Evolutionary conservation across 1,140 invertebrate genomes (phyloP).

Genomic region (Cydia splendana): DNA sequence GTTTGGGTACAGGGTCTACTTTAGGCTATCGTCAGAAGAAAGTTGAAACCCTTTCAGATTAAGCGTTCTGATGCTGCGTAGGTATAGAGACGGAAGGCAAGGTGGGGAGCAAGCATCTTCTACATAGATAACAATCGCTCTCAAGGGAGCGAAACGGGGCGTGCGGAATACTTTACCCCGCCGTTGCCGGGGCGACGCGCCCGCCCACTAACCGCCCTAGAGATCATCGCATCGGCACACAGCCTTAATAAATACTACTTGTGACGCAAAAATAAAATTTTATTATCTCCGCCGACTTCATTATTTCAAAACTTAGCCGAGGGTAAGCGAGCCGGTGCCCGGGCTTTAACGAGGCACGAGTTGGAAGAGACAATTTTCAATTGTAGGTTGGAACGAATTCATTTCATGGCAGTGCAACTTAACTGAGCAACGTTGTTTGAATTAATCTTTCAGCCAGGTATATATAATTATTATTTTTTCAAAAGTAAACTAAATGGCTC

Average conservation of each 20-base stretch:
- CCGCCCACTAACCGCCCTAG: conserved; percentile 58
- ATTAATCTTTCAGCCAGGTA: not conserved
- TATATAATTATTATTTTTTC: too few species aligned
- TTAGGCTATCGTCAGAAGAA: not conserved
- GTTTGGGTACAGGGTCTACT: not conserved
- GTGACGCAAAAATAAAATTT: conserved; percentile 71
- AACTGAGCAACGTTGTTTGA: not conserved
- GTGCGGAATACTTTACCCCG: conserved; percentile 60
- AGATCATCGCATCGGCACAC: conserved; percentile 59
- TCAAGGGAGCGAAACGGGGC: conserved; percentile 64
- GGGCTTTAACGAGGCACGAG: conserved; percentile 58
- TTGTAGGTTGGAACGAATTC: conserved; percentile 37
- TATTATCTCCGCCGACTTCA: conserved; percentile 73
- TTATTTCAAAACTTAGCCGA: conserved; percentile 67
- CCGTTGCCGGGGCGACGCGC: conserved; percentile 64
- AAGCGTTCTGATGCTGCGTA: conserved; percentile 59
- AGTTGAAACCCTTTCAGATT: conserved; percentile 72
- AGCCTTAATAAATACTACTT: conserved; percentile 69
- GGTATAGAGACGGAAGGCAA: conserved; percentile 58
- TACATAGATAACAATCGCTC: conserved; percentile 70
- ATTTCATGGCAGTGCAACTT: not conserved
- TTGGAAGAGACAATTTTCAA: conserved; percentile 46
- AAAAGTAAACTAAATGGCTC: too few species aligned
- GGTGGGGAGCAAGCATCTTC: conserved; percentile 67
- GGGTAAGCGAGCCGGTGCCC: conserved; percentile 49